Conservation (phyloP, 2,888 invertebrate genomes). For the Platerodrilus igneus region DNA sequence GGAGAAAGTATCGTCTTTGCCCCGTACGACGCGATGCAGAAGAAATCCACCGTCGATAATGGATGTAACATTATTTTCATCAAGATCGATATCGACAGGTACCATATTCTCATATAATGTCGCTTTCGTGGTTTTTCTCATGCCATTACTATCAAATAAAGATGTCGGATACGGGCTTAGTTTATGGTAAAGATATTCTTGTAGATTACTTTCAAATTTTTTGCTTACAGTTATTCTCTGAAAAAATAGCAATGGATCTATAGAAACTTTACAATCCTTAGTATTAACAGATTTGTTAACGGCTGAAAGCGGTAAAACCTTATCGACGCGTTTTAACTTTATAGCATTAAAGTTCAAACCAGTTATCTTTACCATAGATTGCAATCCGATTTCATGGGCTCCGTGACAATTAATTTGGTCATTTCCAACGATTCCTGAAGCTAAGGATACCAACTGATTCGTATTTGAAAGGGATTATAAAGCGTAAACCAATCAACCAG, state of each 20-base stretch:
- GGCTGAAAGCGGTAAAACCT: conserved; percentile 28
- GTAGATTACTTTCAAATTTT: conserved; percentile 25
- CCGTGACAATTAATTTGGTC: conserved; percentile 29
- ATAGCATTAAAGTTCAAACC: conserved; percentile 25
- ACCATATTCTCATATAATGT: conserved; percentile 11
- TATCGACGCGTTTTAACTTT: conserved; percentile 34
- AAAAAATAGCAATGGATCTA: conserved; percentile 26
- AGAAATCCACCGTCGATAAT: conserved; percentile 25
- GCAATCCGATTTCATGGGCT: conserved; percentile 25
- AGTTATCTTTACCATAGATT: conserved; percentile 26
- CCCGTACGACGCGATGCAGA: conserved; percentile 38
- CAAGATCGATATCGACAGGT: conserved; percentile 14
- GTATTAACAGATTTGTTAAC: conserved; percentile 24
- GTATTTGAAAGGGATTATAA: conserved; percentile 29
- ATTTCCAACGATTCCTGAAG: conserved; percentile 34
- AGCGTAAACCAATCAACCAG: conserved; percentile 18
- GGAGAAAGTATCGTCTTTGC: conserved; percentile 5
- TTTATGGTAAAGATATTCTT: conserved; percentile 28
- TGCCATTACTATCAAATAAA: conserved; percentile 23
- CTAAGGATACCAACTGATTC: conserved; percentile 31
- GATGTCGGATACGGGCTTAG: conserved; percentile 22
- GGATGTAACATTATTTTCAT: conserved; percentile 19
- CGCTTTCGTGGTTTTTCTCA: conserved; percentile 24
- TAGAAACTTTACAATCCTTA: conserved; percentile 25
- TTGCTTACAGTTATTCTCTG: conserved; percentile 28